Percentiles rank a stretch among this genome's conserved stretches.
Conservation (phyloP, 2,888 invertebrate genomes). For the Synanthedon andrenaeformis region DNA sequence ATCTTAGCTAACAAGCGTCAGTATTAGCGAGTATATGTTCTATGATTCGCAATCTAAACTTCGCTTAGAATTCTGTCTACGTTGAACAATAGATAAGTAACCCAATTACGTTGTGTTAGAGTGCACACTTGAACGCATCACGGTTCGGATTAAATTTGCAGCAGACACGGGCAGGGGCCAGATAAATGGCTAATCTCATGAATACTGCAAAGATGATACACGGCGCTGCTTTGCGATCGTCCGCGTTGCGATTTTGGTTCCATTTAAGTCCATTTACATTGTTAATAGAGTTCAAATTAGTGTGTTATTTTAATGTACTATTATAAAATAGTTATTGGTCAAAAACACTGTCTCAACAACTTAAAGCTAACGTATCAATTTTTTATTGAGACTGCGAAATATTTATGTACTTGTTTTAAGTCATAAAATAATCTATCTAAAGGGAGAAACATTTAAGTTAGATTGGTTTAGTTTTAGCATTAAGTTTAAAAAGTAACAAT, state of each 20-base stretch:
- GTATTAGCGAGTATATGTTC: not conserved
- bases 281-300: too few species aligned
- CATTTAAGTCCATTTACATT: not conserved
- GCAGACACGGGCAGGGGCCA: not conserved
- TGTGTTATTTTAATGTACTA: too few species aligned
- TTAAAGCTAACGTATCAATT: too few species aligned
- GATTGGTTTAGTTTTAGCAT: too few species aligned
- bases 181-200: conserved; percentile 2
- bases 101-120: not conserved
- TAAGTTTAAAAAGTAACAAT: too few species aligned
- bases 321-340: too few species aligned
- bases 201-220: not conserved
- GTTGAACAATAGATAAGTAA: not conserved
- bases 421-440: too few species aligned
- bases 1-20: not conserved
- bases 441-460: too few species aligned
- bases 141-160: not conserved
- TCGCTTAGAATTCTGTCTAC: not conserved
- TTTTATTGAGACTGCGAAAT: too few species aligned
- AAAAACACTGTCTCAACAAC: too few species aligned
- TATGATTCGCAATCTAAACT: not conserved
- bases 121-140: not conserved
- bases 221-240: not conserved
- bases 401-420: too few species aligned
- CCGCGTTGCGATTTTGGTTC: not conserved